Evolutionary conservation across 1,140 invertebrate species (phyloP).

Genomic region (Micrasema longulum): DNA sequence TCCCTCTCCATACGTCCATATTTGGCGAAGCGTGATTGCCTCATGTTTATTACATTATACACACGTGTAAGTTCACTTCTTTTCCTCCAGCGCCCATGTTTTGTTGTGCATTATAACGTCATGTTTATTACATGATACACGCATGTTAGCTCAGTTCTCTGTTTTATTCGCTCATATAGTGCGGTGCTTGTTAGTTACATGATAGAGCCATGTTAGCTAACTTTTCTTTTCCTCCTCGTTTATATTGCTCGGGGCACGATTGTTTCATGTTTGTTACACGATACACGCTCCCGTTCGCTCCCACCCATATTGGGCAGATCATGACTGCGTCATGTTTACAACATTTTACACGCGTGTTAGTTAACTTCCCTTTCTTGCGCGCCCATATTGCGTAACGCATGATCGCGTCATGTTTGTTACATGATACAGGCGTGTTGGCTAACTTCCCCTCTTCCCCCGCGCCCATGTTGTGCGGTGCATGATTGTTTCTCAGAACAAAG

Average conservation of each 20-base stretch:
- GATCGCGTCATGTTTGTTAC: not conserved
- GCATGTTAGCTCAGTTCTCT: too few species aligned
- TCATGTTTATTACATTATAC: not conserved
- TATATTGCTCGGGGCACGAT: too few species aligned
- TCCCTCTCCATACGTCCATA: too few species aligned
- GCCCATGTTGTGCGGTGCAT: slow-evolving; percentile 25
- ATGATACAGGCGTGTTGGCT: not conserved
- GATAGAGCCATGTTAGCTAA: too few species aligned
- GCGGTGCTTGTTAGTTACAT: not conserved
- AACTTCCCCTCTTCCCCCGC: not conserved
- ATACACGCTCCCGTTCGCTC: not conserved
- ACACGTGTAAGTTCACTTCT: too few species aligned
- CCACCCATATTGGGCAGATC: slow-evolving; percentile 20
- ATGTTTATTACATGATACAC: too few species aligned
- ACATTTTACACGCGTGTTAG: too few species aligned
- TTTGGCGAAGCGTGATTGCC: slow-evolving; percentile 18
- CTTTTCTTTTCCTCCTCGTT: not conserved
- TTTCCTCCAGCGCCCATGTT: too few species aligned
- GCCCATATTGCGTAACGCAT: not conserved
- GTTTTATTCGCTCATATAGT: too few species aligned
- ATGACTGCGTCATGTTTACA: slow-evolving; percentile 26
- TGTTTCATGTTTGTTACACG: not conserved
- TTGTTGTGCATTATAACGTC: too few species aligned
- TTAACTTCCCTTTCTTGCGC: not conserved
- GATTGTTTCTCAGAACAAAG: slow-evolving; percentile 34